phyloP scores from a whole-genome alignment of 2,888 invertebrate species.

The Saturnia pavonia region DNA sequence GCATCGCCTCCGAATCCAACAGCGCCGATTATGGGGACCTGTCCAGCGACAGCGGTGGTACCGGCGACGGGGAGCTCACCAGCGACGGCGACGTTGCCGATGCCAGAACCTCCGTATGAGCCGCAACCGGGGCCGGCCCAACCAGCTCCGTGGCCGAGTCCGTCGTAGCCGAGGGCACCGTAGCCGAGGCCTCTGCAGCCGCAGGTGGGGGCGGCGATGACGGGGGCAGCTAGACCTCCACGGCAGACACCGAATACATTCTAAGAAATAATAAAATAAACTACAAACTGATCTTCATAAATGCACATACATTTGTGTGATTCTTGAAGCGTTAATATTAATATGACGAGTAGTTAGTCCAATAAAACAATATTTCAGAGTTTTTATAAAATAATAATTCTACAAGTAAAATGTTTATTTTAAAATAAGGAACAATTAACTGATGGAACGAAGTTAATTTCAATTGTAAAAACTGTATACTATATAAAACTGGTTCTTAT shows the following conservation, averaged over 20 bases:
- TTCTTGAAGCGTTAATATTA: no score
- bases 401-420: no score
- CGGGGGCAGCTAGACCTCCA: background rate
- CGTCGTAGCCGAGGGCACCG: conserved; percentile 18
- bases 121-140: conserved; percentile 21
- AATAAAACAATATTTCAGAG: no score
- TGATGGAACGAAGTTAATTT: background rate
- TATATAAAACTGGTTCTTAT: background rate
- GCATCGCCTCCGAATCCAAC: conserved; percentile 44
- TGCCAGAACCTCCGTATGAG: conserved; percentile 39
- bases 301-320: no score
- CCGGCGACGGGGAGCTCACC: conserved; percentile 40
- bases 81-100: conserved; percentile 43
- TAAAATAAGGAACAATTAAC: background rate
- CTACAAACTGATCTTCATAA: no score
- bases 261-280: background rate
- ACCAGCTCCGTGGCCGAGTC: conserved; percentile 1
- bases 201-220: background rate
- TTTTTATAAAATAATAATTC: no score
- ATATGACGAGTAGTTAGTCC: no score
- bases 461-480: no score
- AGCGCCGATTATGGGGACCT: conserved; percentile 47
- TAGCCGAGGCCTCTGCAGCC: background rate
- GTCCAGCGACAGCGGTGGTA: conserved; percentile 37
- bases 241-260: conserved; percentile 18